These are phyloP conservation scores for Chironomus striatipennis DNA, from an alignment of 1,140 invertebrate species.

Conservation along the genomic window DNA sequence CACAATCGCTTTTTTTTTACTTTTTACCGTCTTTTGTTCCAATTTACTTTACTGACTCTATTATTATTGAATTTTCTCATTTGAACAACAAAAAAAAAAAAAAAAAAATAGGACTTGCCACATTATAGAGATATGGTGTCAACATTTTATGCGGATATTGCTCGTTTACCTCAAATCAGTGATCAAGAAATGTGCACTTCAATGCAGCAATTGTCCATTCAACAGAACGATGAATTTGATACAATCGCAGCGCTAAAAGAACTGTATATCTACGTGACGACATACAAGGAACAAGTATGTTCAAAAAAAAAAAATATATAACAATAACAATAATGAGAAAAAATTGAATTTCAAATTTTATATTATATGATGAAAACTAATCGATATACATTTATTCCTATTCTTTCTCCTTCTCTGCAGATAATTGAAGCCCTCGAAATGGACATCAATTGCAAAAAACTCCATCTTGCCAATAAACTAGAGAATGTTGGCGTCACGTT, in stretches of 20 bases:
- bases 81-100: too few relatives aligned
- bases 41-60: constrained; percentile 26
- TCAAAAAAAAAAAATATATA: constrained; percentile 26
- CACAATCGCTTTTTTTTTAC: not conserved
- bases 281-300: constrained; percentile 84
- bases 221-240: constrained; percentile 82
- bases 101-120: constrained; percentile 59
- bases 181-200: constrained; percentile 87
- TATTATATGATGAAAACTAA: not conserved
- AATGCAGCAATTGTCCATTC: constrained; percentile 83
- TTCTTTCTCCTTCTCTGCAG: constrained; percentile 41
- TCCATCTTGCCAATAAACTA: constrained; percentile 79
- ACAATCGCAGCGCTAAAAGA: constrained; percentile 85
- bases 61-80: too few relatives aligned
- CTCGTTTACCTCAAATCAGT: constrained; percentile 74
- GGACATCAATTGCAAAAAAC: constrained; percentile 72
- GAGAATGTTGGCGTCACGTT: constrained; percentile 84
- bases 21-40: constrained; percentile 20
- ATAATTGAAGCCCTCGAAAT: constrained; percentile 73
- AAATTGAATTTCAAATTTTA: not conserved
- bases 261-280: constrained; percentile 87
- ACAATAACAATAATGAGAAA: not conserved
- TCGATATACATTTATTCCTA: constrained; percentile 11
- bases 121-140: constrained; percentile 80
- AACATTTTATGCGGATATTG: constrained; percentile 78